These are phyloP conservation scores for Eidolon helvum DNA, from an alignment of 2,113 vertebrate species.

Conservation along the genomic window DNA sequence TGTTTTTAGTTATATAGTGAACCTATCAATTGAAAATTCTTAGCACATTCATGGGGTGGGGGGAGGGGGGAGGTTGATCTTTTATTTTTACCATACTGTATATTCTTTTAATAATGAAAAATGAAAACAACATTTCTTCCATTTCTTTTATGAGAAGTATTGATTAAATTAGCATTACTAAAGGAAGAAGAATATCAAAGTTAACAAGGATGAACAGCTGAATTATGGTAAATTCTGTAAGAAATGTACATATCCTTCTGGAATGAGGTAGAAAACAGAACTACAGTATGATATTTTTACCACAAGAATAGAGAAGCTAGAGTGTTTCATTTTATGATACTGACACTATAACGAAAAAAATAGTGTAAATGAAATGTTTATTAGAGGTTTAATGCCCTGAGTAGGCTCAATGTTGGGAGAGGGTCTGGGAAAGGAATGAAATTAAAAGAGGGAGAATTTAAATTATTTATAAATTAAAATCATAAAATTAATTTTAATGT, in stretches of 20 bases:
- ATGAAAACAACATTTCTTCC: neutral
- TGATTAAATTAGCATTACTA: neutral
- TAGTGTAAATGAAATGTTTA: neutral
- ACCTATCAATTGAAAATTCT: neutral
- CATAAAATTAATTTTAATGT: neutral
- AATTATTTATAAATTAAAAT: neutral
- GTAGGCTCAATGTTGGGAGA: neutral
- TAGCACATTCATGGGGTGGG: neutral
- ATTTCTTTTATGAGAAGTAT: neutral
- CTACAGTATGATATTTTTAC: neutral
- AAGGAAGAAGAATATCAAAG: neutral
- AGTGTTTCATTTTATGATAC: neutral
- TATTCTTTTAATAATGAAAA: neutral
- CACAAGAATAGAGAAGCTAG: neutral
- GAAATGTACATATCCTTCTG: neutral
- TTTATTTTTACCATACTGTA: neutral
- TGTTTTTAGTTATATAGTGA: slow-evolving; percentile 10
- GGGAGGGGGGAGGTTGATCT: fast-evolving
- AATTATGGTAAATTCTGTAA: neutral
- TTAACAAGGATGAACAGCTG: neutral
- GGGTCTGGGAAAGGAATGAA: neutral
- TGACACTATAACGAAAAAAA: neutral
- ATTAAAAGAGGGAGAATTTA: neutral
- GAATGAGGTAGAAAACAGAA: neutral
- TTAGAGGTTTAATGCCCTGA: neutral